These are phyloP conservation scores for Meriones unguiculatus DNA, from an alignment of 2,113 vertebrate species.

Conservation along the genomic window DNA sequence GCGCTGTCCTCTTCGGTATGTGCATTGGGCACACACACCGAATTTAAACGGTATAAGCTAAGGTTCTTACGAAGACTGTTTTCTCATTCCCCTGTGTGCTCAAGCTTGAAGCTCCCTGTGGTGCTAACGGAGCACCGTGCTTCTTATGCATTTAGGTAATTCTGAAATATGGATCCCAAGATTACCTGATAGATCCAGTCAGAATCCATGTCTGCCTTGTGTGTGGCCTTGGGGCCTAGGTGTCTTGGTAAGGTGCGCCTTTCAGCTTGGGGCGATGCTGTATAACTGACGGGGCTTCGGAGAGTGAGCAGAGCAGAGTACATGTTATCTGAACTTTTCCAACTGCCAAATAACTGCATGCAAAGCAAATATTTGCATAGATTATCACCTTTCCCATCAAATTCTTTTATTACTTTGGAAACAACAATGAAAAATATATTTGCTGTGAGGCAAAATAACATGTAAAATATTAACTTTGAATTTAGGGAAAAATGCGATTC, in stretches of 20 bases:
- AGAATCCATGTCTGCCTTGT: background rate
- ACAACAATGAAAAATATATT: constrained; percentile 37
- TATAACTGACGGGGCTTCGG: background rate
- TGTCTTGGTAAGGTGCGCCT: background rate
- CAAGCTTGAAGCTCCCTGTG: constrained; percentile 57
- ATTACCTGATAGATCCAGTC: background rate
- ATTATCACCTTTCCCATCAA: constrained; percentile 14
- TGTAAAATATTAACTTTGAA: constrained; percentile 15
- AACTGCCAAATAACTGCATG: background rate
- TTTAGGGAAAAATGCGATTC: background rate
- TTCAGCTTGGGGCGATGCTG: constrained; percentile 20
- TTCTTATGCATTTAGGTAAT: background rate
- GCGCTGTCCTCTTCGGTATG: background rate
- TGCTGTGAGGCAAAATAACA: background rate
- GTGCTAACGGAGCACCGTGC: constrained; percentile 52
- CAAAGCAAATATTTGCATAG: constrained; percentile 33
- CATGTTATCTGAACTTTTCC: background rate
- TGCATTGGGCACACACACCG: constrained; percentile 23
- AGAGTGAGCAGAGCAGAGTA: background rate
- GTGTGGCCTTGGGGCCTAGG: constrained; percentile 18
- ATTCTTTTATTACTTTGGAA: constrained; percentile 53
- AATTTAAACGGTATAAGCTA: constrained; percentile 3
- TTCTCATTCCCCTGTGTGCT: constrained; percentile 38
- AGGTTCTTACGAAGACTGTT: constrained; percentile 17
- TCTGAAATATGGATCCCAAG: constrained; percentile 58